Base-by-base conservation (phyloP, 2,113 vertebrate species). In the Ciconia stormi region DNA sequence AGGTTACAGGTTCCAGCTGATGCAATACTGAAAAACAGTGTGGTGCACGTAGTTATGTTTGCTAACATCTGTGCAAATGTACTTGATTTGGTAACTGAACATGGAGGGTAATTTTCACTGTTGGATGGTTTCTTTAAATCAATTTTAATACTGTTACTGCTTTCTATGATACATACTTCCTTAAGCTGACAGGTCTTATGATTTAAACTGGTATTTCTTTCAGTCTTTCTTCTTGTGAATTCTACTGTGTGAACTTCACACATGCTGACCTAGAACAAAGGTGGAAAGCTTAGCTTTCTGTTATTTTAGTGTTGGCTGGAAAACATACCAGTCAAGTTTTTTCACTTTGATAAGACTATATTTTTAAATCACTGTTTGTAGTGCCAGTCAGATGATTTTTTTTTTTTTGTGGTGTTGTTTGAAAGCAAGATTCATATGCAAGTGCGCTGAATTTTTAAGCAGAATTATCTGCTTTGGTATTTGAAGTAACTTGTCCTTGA, bases 201-300 rank as follows among this genome's bases (percentile, higher is more conserved):
- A 70, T 21, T 79, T 71, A 50, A 94, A 42, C 40, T 72, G 77
- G 52, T 80, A 34, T 85, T 95, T 89, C 80, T 90, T 78, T 90
- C 40, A 46, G 69, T 62, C 61, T 86, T 82, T 95, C 59, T 91
- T 83, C 47, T 49, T 85, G 63, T 94, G 89, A 93, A 79, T 89
- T 92, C 81, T 76, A 7, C 95, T 79, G 44, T 94, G 92, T 81
- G 89, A 95, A 81, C 62, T 91, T 82, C 87, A 89, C 93, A 96
- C 82, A 55, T 47, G 84, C 84, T 94, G 94, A 62, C 91, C 87
- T 82, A 95, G 89, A 95, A 95, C 91, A 94, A 93, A 92, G 79
- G 90, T 69, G 87, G 55, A 90, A 61, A 52, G 91, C 93, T 82
- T 70, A 46, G 46, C 91, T 87, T 85, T 91, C 69, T 95, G 84